phyloP scores from a whole-genome alignment of 2,888 invertebrate genomes.

The Margaritifera margaritifera region DNA sequence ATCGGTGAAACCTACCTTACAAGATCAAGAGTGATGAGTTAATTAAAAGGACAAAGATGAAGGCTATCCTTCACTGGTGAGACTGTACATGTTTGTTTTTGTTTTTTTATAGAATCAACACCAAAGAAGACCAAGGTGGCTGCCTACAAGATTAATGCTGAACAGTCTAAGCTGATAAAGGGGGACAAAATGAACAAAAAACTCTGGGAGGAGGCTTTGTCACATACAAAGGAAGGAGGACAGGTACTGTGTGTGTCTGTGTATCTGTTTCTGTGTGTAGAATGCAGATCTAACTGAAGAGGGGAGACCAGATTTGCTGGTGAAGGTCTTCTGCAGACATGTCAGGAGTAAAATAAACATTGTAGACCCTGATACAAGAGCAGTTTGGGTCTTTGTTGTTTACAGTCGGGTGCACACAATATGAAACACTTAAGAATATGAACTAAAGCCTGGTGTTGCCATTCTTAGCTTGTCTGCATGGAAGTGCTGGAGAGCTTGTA shows the following conservation, averaged over 20 bases:
- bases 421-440: too few relatives aligned
- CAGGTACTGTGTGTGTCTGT: slow-evolving; percentile 37
- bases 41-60: neutral
- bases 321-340: too few relatives aligned
- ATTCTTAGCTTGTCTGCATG: too few relatives aligned
- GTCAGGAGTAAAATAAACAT: too few relatives aligned
- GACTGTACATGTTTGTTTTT: neutral
- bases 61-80: neutral
- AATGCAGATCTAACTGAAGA: neutral
- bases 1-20: too few relatives aligned
- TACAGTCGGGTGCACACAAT: too few relatives aligned
- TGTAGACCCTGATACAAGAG: too few relatives aligned
- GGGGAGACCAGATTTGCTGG: too few relatives aligned
- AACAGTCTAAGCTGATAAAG: slow-evolving; percentile 74
- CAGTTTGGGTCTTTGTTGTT: too few relatives aligned
- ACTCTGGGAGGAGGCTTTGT: slow-evolving; percentile 81
- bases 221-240: slow-evolving; percentile 73
- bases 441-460: too few relatives aligned
- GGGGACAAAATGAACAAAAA: slow-evolving; percentile 79
- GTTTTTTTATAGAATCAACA: slow-evolving; percentile 12
- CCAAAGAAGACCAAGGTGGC: slow-evolving; percentile 60
- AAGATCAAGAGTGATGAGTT: too few relatives aligned
- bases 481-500: too few relatives aligned
- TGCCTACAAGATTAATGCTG: slow-evolving; percentile 72
- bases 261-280: slow-evolving; percentile 1